These are phyloP conservation scores for Trichacis sp. DNA, from an alignment of 2,888 invertebrate species.

Conservation along the genomic window DNA sequence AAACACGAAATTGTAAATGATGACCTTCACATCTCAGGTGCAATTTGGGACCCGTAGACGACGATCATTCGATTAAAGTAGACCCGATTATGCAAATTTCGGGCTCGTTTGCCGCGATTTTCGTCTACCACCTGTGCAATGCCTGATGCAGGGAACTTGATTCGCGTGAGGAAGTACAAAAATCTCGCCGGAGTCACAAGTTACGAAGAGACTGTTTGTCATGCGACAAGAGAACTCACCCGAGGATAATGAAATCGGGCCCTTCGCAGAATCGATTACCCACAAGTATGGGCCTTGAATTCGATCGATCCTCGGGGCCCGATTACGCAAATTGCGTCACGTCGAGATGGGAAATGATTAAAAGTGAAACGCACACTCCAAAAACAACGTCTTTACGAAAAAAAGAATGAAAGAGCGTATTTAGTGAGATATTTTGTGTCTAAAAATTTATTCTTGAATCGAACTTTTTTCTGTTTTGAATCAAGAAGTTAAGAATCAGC, in stretches of 20 bases:
- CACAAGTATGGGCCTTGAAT: conserved; percentile 22
- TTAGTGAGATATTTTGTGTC: too few relatives aligned
- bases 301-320: conserved; percentile 23
- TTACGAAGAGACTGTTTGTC: conserved; percentile 35
- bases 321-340: conserved; percentile 24
- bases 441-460: too few relatives aligned
- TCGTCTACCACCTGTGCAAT: too few relatives aligned
- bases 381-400: too few relatives aligned
- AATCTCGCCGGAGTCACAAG: not conserved
- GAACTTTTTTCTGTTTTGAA: too few relatives aligned
- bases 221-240: conserved; percentile 27
- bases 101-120: conserved; percentile 17
- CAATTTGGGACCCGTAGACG: conserved; percentile 32
- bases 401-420: too few relatives aligned
- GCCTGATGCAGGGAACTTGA: conserved; percentile 35
- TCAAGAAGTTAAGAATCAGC: too few relatives aligned
- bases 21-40: conserved; percentile 20
- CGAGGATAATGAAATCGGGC: too few relatives aligned
- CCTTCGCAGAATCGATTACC: conserved; percentile 36
- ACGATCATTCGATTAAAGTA: conserved; percentile 30
- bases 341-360: conserved; percentile 14
- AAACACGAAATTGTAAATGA: not conserved
- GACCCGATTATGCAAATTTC: conserved; percentile 34
- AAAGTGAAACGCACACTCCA: too few relatives aligned
- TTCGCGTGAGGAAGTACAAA: conserved; percentile 34